These are phyloP conservation scores for Collichthys lucidus DNA, from an alignment of 2,113 vertebrate species.

Conservation along the genomic window DNA sequence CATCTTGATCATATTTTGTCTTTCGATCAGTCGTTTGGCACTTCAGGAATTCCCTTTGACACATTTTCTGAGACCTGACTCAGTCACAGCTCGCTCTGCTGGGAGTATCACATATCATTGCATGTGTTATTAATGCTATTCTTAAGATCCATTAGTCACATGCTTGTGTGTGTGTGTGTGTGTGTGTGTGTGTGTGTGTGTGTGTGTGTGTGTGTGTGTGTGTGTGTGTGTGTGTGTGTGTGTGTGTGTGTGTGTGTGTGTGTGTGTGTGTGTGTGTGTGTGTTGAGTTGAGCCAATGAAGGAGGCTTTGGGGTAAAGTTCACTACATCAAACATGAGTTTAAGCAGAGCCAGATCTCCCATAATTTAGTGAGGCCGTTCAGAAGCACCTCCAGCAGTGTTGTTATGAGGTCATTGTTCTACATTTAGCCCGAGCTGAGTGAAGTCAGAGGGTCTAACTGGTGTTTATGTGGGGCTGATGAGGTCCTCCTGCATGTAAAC, in stretches of 20 bases:
- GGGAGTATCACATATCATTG: conserved; percentile 28
- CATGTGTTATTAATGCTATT: conserved; percentile 34
- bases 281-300: conserved; percentile 24
- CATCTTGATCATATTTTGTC: conserved; percentile 13
- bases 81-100: conserved; percentile 20
- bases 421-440: conserved; percentile 9
- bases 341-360: conserved; percentile 51
- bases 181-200: conserved; percentile 9
- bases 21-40: not conserved
- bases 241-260: too few species aligned
- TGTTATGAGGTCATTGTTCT: conserved; percentile 62
- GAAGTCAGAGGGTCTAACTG: conserved; percentile 34
- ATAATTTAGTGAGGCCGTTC: conserved; percentile 33
- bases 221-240: conserved; percentile 7
- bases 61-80: conserved; percentile 41
- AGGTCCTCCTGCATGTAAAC: not conserved
- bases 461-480: conserved; percentile 22
- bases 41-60: conserved; percentile 38
- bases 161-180: too few species aligned
- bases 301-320: conserved; percentile 25
- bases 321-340: conserved; percentile 38
- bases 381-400: conserved; percentile 37
- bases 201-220: conserved; percentile 9
- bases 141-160: too few species aligned
- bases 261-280: not conserved